A percentile compares a stretch with the other conserved stretches of the same genome.
Evolutionary conservation across 2,113 vertebrate species (phyloP).

Genomic region (Epinephelus moara): DNA sequence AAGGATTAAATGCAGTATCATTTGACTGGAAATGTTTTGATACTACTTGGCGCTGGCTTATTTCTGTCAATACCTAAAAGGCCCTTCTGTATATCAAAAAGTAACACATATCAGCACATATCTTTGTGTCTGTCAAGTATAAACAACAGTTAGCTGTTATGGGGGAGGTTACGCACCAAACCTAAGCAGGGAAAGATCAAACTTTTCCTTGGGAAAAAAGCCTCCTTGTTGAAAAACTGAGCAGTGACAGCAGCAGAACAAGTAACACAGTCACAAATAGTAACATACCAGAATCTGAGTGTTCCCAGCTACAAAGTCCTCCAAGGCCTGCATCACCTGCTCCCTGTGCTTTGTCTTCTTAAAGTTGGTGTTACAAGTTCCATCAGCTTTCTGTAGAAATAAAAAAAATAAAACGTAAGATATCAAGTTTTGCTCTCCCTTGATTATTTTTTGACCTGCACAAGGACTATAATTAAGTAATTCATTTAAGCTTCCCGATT

Average conservation of each 20-base stretch:
- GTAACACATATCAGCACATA: too few species aligned
- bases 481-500: background rate
- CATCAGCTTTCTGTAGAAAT: conserved; percentile 86
- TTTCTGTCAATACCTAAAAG: too few species aligned
- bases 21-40: too few species aligned
- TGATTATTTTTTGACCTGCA: background rate
- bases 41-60: too few species aligned
- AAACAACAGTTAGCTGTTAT: too few species aligned
- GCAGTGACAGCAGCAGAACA: background rate
- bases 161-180: too few species aligned
- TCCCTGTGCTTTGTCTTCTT: conserved; percentile 90
- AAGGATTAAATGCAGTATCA: too few species aligned
- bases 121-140: too few species aligned
- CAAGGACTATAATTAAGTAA: background rate
- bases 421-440: background rate
- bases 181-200: background rate
- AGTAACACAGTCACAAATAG: background rate
- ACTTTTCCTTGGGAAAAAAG: background rate
- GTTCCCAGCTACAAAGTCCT: conserved; percentile 89
- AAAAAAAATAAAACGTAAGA: background rate
- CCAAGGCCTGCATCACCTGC: conserved; percentile 87
- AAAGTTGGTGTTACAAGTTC: conserved; percentile 91
- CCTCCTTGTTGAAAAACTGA: background rate
- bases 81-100: too few species aligned
- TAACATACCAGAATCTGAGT: conserved; percentile 85